phyloP scores from a whole-genome alignment of 2,113 vertebrate genomes.

The Sula dactylatra region DNA sequence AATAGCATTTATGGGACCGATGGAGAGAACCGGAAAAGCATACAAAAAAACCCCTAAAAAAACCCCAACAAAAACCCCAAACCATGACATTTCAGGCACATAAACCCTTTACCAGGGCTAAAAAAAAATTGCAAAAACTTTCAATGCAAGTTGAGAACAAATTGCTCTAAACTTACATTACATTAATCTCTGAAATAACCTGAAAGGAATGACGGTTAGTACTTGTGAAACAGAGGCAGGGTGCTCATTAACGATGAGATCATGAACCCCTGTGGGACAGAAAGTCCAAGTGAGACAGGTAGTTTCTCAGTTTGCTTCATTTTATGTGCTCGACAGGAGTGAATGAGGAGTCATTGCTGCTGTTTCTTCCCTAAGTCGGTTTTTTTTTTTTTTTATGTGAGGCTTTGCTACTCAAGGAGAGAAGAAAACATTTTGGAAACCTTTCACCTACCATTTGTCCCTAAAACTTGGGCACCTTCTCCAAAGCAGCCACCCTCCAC shows the following conservation, averaged over 20 bases:
- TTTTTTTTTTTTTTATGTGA: neutral
- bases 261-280: neutral
- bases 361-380: neutral
- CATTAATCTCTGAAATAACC: neutral
- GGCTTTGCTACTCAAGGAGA: neutral
- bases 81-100: neutral
- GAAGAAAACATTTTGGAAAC: neutral
- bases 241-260: neutral
- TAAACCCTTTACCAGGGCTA: neutral
- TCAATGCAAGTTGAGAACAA: neutral
- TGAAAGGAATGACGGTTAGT: neutral
- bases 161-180: neutral
- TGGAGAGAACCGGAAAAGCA: neutral
- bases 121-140: neutral
- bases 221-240: neutral
- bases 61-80: neutral
- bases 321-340: neutral
- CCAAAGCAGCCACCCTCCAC: neutral
- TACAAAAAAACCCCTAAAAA: no score
- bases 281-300: neutral
- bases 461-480: neutral
- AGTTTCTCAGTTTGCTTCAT: neutral
- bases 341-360: neutral
- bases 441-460: neutral
- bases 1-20: neutral